A percentile compares a stretch with the other conserved stretches of the same genome.
These are phyloP conservation scores for Brachionus manjavacas DNA, from an alignment of 1,140 invertebrate genomes.

Conservation along the genomic window DNA sequence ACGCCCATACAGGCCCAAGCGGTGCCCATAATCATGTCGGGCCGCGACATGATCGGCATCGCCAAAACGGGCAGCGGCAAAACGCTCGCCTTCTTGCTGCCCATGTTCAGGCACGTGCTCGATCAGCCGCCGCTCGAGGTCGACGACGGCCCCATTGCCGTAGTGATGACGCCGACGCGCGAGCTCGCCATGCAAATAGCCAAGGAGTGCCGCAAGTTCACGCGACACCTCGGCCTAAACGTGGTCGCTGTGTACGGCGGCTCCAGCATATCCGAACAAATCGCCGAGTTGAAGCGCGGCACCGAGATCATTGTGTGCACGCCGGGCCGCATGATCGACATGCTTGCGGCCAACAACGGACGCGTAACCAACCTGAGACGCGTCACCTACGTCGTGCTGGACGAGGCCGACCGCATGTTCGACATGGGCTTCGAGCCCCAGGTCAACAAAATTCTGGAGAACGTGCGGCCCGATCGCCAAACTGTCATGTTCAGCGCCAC, in stretches of 20 bases:
- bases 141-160: slow-evolving; percentile 85
- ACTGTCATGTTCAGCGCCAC: slow-evolving; percentile 98
- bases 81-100: slow-evolving; percentile 92
- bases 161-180: slow-evolving; percentile 96
- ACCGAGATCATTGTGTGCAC: slow-evolving; percentile 98
- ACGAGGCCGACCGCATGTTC: slow-evolving; percentile 99
- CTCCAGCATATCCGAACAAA: slow-evolving; percentile 91
- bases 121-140: slow-evolving; percentile 88
- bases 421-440: slow-evolving; percentile 99
- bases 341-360: slow-evolving; percentile 94
- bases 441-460: slow-evolving; percentile 85
- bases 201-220: slow-evolving; percentile 91
- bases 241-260: slow-evolving; percentile 97
- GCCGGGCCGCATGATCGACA: slow-evolving; percentile 98
- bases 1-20: slow-evolving; percentile 98
- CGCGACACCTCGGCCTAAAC: slow-evolving; percentile 75
- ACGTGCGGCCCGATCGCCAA: slow-evolving; percentile 90
- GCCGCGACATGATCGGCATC: slow-evolving; percentile 92
- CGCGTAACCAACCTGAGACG: slow-evolving; percentile 89
- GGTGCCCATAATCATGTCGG: slow-evolving; percentile 96
- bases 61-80: slow-evolving; percentile 99
- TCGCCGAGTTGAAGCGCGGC: slow-evolving; percentile 92
- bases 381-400: slow-evolving; percentile 92
- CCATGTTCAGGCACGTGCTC: slow-evolving; percentile 95
- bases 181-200: slow-evolving; percentile 98